phyloP scores from a whole-genome alignment of 2,888 invertebrate genomes.

The Aproaerema taeniolella region DNA sequence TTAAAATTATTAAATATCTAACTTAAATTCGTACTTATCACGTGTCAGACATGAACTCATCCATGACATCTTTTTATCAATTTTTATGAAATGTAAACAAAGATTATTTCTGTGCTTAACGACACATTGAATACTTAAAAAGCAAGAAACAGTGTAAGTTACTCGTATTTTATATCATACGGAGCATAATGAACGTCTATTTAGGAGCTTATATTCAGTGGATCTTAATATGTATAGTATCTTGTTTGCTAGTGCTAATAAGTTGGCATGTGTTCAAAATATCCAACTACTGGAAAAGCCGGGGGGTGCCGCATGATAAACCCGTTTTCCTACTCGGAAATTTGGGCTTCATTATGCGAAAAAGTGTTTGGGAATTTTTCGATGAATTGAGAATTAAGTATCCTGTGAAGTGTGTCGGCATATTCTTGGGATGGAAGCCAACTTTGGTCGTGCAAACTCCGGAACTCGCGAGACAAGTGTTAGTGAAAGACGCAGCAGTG shows the following conservation, averaged over 20 bases:
- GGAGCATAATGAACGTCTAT: too few species aligned
- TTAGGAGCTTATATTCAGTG: not conserved
- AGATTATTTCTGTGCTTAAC: too few species aligned
- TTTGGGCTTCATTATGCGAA: conserved; percentile 45
- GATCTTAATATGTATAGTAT: conserved; percentile 20
- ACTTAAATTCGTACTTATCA: too few species aligned
- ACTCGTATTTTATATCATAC: too few species aligned
- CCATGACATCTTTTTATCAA: too few species aligned
- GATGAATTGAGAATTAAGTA: conserved; percentile 33
- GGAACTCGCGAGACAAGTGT: conserved; percentile 41
- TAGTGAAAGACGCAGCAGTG: conserved; percentile 43
- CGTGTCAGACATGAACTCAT: too few species aligned
- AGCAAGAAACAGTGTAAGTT: too few species aligned
- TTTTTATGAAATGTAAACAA: too few species aligned
- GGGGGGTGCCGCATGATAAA: conserved; percentile 43
- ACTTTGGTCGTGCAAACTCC: conserved; percentile 46
- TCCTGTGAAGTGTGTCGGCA: conserved; percentile 38
- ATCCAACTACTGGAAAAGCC: conserved; percentile 52
- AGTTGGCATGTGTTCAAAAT: conserved; percentile 33
- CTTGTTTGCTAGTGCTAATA: conserved; percentile 25
- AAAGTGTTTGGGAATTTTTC: conserved; percentile 42
- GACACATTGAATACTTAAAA: too few species aligned
- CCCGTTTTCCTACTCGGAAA: conserved; percentile 44
- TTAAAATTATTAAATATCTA: not conserved
- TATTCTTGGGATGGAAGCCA: conserved; percentile 47